These are phyloP conservation scores for Polypterus bichir DNA, from an alignment of 2,113 vertebrate genomes.

Conservation along the genomic window DNA sequence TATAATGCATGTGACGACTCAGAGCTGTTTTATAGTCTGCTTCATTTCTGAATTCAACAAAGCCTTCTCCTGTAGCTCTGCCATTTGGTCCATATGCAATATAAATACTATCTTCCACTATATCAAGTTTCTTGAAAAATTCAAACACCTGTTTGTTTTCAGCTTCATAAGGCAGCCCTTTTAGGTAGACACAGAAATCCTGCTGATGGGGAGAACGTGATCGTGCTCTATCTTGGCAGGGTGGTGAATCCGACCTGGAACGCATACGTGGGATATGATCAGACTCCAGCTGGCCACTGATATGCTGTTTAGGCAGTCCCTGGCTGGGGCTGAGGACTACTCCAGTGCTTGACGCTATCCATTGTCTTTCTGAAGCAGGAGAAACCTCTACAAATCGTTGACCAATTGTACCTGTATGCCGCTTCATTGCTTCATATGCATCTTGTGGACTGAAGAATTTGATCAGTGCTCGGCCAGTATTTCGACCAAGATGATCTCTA, in stretches of 20 bases:
- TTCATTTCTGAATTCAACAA: constrained; percentile 87
- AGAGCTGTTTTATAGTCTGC: constrained; percentile 83
- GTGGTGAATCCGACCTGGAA: constrained; percentile 56
- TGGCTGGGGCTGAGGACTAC: constrained; percentile 43
- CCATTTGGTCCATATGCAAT: constrained; percentile 92
- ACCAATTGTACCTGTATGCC: constrained; percentile 84
- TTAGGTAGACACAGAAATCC: constrained; percentile 88
- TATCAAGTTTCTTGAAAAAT: constrained; percentile 89
- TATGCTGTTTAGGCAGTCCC: constrained; percentile 41
- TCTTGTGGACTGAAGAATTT: constrained; percentile 93
- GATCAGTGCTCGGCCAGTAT: constrained; percentile 80
- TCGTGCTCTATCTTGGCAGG: constrained; percentile 65
- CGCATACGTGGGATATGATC: constrained; percentile 38
- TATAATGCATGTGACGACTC: constrained; percentile 92
- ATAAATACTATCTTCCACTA: constrained; percentile 91
- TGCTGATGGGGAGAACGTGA: constrained; percentile 87
- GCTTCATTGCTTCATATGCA: constrained; percentile 85
- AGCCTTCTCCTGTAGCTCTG: constrained; percentile 90
- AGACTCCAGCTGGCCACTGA: constrained; percentile 29
- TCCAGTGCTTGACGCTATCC: constrained; percentile 67
- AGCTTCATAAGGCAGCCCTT: constrained; percentile 90
- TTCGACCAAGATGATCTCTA: constrained; percentile 78
- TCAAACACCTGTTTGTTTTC: constrained; percentile 95
- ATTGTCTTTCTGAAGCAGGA: constrained; percentile 85
- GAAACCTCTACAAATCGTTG: constrained; percentile 87